Evolutionary conservation across 35 echinoderm and acorn worm genomes (phyloP), one percentile per base, ranked within the genome.

Genomic region (Strongylocentrotus purpuratus): DNA sequence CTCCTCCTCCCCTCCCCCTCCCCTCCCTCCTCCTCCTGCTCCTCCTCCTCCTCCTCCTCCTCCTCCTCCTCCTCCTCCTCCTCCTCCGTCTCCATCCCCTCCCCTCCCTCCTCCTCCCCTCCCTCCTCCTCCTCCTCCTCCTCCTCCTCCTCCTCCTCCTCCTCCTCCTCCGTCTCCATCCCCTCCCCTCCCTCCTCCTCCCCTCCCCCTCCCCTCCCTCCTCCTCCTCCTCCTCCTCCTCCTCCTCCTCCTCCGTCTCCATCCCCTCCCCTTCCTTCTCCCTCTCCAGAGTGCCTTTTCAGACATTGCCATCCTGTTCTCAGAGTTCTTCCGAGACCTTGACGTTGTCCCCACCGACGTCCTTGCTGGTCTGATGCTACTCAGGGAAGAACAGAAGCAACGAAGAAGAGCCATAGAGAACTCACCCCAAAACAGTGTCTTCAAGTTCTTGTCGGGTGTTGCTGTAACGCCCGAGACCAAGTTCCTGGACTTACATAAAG

Each of bases 331-430:
- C 85, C 98, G 95, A 33, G 97, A 99, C 86, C 91, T 99, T 12
- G 98, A 99, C 94, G 95, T 99, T 18, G 98, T 99, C 41, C 97
- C 98, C 18, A 97, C 98, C 0, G 98, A 99, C 92, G 97, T 99
- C 86, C 48, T 98, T 18, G 98, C 98, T 0, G 98, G 98, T 2
- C 94, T 99, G 45, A 98, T 99, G 96, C 95, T 99, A 2, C 94
- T 99, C 11, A 86, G 98, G 88, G 98, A 99, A 61, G 98, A 99
- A 50, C 98, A 99, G 88, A 99, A 99, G 88, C 95, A 96, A 87
- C 46, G 97, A 48, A 85, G 98, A 32, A 95, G 95, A 94, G 95
- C 96, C 70, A 98, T 97, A 13, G 96, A 98, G 90, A 71, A 59
- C 52, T 97, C 95, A 47, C 98, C 97, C 32, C 87, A 92, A 88